These are phyloP conservation scores for Dugesia japonica DNA, from an alignment of 2,888 invertebrate genomes.

Conservation along the genomic window DNA sequence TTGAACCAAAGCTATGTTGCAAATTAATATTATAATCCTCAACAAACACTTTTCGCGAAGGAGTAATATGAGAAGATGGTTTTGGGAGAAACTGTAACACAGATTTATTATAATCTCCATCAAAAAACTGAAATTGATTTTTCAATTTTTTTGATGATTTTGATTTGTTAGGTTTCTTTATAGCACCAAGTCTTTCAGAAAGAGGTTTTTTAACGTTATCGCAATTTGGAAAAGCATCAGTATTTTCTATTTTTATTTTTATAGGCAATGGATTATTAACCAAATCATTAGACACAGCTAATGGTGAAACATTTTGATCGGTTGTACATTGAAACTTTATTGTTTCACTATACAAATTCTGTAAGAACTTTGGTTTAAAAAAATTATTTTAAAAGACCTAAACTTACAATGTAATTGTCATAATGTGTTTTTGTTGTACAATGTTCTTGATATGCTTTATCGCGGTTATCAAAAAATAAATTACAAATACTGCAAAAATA, in stretches of 20 bases:
- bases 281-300: not conserved
- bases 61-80: slow-evolving; percentile 14
- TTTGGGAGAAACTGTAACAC: slow-evolving; percentile 4
- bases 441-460: slow-evolving; percentile 12
- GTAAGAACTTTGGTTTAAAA: not conserved
- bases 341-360: not conserved
- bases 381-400: not conserved
- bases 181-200: slow-evolving; percentile 4
- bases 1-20: not conserved
- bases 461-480: not conserved
- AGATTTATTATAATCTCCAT: slow-evolving; percentile 20
- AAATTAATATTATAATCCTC: not conserved
- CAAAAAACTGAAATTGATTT: slow-evolving; percentile 10
- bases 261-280: slow-evolving; percentile 6
- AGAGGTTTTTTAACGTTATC: slow-evolving; percentile 5
- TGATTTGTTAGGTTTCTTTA: slow-evolving; percentile 13
- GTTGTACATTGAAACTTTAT: not conserved
- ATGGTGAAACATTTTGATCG: not conserved
- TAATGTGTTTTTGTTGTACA: not conserved
- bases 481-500: slow-evolving; percentile 13
- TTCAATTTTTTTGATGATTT: slow-evolving; percentile 16
- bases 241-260: not conserved
- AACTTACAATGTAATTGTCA: slow-evolving; percentile 7
- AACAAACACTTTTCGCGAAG: not conserved
- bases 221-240: not conserved